Percentiles rank a stretch among this genome's conserved stretches.
Conservation (phyloP, 2,888 invertebrate species). For the Boloria selene region DNA sequence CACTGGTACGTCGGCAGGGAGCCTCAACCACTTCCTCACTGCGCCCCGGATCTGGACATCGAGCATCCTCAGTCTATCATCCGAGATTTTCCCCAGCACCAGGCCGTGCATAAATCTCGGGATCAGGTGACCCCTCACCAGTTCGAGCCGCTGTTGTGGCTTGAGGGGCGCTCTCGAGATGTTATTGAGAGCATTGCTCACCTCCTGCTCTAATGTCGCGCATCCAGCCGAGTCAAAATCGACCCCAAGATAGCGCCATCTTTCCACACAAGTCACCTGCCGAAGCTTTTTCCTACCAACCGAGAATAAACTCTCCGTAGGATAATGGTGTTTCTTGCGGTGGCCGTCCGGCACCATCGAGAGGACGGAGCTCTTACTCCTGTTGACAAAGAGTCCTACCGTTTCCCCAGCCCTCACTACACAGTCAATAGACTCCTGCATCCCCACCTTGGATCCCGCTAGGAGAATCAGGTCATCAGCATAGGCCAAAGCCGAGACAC, state of each 20-base stretch:
- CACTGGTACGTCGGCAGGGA: slow-evolving; percentile 47
- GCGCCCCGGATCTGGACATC: slow-evolving; percentile 49
- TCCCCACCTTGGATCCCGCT: slow-evolving; percentile 45
- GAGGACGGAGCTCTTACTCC: slow-evolving; percentile 45
- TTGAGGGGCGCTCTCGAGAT: slow-evolving; percentile 53
- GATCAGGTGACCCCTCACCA: slow-evolving; percentile 53
- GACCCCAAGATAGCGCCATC: slow-evolving; percentile 49
- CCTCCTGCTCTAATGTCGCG: slow-evolving; percentile 43
- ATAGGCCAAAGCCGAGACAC: slow-evolving; percentile 52
- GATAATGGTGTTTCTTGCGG: slow-evolving; percentile 44
- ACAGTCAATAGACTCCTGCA: slow-evolving; percentile 39
- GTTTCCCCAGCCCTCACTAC: slow-evolving; percentile 15
- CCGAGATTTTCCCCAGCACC: slow-evolving; percentile 47
- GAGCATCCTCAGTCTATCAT: slow-evolving; percentile 45
- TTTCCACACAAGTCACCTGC: slow-evolving; percentile 41
- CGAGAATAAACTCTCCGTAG: slow-evolving; percentile 36
- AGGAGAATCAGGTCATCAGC: slow-evolving; percentile 58
- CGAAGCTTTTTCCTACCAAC: slow-evolving; percentile 33
- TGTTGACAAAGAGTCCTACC: slow-evolving; percentile 39
- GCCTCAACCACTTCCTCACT: slow-evolving; percentile 46
- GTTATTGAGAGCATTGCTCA: slow-evolving; percentile 43
- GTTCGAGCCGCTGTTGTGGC: slow-evolving; percentile 55
- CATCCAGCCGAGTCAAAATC: slow-evolving; percentile 49
- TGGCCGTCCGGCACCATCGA: slow-evolving; percentile 49
- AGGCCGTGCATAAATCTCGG: slow-evolving; percentile 56